Evolutionary conservation across 2,113 vertebrate genomes (phyloP), one percentile per base, ranked within the genome.

Genomic region (Scolopax mira): DNA sequence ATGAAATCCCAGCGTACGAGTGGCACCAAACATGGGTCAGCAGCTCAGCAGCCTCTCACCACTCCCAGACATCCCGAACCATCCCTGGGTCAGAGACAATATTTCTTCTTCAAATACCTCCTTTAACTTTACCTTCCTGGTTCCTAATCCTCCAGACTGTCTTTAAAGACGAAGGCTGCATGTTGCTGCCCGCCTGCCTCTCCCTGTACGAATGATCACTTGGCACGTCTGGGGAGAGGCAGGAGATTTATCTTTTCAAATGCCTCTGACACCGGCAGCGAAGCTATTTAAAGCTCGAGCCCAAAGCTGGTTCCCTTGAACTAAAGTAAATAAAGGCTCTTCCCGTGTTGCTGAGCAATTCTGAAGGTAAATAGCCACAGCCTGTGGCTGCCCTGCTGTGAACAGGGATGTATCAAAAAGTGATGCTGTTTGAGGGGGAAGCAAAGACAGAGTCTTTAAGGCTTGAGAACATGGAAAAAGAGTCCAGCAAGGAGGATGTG

Each of bases 21-120:
- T 10, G 0, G 58, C 5, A 4, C 87, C 7, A 0, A 19, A 3
- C 10, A 1, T 0, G 0, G 60, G n/a, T 3, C 17, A 9, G 64
- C 72, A 51, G 60, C 12, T 19, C 42, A 55, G 84, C 69, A 48
- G 62, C 78, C 18, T 42, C 71, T 61, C 6, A 3, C 67, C 2
- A 1, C 31, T 19, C 39, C 80, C 87, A 58, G 65, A 15, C 87
- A 49, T 21, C 72, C 88, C 15, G 1, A 85, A 5, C n/a, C 75
- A 33, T 33, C 58, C 51, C 72, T 9, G 2, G 11, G 13, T 18
- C 77, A 67, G 28, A 78, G 62, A 8, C 74, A n/a, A 3, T 3
- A 37, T 74, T 91, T 67, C 75, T 75, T 28, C 84, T 78, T 75
- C 93, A 95, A 67, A 84, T 4, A 6, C 52, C 17, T n/a, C 64